These are phyloP conservation scores for Loripinus fragilis DNA, from an alignment of 2,888 invertebrate genomes.

Conservation along the genomic window DNA sequence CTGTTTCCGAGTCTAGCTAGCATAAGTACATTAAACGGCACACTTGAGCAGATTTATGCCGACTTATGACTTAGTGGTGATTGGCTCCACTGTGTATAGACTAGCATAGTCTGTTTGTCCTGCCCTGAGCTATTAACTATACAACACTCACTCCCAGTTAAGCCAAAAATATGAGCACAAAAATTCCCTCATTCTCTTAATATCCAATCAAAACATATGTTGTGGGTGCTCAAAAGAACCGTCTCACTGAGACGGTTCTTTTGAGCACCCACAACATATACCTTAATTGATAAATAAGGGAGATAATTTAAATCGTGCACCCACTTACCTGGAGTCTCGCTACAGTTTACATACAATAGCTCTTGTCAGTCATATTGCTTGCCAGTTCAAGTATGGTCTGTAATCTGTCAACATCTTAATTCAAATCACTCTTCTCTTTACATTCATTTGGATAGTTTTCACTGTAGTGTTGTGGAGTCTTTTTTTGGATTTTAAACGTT, in stretches of 20 bases:
- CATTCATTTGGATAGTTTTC: constrained; percentile 15
- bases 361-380: background rate
- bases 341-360: constrained; percentile 8
- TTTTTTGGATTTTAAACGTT: no score
- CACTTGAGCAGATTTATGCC: constrained; percentile 20
- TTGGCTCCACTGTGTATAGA: constrained; percentile 18
- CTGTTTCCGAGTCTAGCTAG: no score
- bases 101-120: constrained; percentile 13
- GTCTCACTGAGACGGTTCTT: no score
- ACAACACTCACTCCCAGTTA: no score
- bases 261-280: no score
- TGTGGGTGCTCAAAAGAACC: no score
- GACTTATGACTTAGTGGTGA: constrained; percentile 19
- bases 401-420: constrained; percentile 20
- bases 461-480: background rate
- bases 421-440: constrained; percentile 8
- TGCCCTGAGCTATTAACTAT: constrained; percentile 11
- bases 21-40: constrained; percentile 10
- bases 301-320: no score
- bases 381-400: constrained; percentile 11
- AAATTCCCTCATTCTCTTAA: no score
- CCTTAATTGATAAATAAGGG: no score
- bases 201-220: no score
- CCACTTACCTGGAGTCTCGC: background rate
- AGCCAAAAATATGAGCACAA: no score